phyloP scores from a whole-genome alignment of 1,140 invertebrate species.

The Acyrthosiphon pisum region DNA sequence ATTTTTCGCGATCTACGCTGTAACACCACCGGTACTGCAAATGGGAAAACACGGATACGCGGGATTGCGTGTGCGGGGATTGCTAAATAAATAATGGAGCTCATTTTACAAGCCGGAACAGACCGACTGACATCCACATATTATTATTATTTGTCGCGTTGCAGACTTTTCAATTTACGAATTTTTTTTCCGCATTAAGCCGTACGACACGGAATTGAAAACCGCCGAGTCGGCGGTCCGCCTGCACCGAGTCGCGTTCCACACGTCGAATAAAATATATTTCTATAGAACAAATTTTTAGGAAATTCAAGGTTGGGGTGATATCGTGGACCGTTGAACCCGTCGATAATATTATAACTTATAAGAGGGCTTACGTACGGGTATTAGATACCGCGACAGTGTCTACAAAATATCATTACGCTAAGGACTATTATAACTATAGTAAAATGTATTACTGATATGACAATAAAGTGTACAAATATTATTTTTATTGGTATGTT shows the following conservation, averaged over 20 bases:
- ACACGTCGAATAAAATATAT: neutral
- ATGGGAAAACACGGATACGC: constrained; percentile 25
- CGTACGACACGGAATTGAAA: neutral
- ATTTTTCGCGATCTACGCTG: neutral
- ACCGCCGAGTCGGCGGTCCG: neutral
- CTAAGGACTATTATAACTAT: neutral
- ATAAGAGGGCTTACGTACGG: too few relatives aligned
- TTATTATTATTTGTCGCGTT: neutral
- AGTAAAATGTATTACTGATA: neutral
- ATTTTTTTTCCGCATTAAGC: neutral
- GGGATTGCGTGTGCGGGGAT: constrained; percentile 47
- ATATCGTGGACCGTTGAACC: neutral
- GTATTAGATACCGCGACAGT: neutral
- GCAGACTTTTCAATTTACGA: neutral
- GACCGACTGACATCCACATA: constrained; percentile 27
- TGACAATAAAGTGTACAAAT: neutral
- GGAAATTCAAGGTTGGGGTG: neutral
- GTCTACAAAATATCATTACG: neutral
- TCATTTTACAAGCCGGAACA: constrained; percentile 8
- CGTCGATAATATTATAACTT: neutral
- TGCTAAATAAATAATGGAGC: constrained; percentile 40
- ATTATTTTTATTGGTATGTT: neutral
- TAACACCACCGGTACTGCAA: neutral
- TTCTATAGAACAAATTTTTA: neutral
- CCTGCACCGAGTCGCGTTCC: neutral